Evolutionary conservation across 2,888 invertebrate genomes (phyloP), one percentile per base, ranked within the genome.

Genomic region (Tortrix viridana): DNA sequence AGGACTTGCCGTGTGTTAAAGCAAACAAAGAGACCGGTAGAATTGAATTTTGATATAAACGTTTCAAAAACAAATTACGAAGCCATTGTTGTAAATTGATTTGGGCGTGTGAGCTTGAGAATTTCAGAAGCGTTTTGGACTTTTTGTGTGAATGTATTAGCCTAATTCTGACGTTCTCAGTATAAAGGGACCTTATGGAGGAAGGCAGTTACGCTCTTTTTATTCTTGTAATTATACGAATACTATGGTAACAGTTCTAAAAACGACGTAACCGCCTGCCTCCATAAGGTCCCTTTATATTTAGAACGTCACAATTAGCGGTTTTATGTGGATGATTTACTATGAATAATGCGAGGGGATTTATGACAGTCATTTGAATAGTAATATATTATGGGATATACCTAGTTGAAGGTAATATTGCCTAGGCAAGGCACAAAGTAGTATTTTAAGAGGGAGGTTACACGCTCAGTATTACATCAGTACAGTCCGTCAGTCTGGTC

Each of bases 321-420:
- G 52, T 47, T 47, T 52, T 41, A 32, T 57, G 7, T 32, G 53
- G 43, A 63, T 58, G 47, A 53, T 22, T 47, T 32, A 22, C 26
- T 46, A 14, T 52, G 53, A 47, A 20, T 38, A 50, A 41, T 32
- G 54, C 7, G 19, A 37, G 38, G 16, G 4, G 32, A 53, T 58
- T 53, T 58, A 58, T 63, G 46, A 58, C 20, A 2, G 32, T 43
- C 12, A 63, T 63, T 63, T 48, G 52, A 63, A 63, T 63, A 62
- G 57, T 26, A 62, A 62, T 56, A n/a, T n/a, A n/a, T n/a, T n/a
- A 41, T 26, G 56, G 62, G 62, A 53, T 52, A 46, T 63, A 57
- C 57, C 62, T 38, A 46, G 52, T 37, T 46, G 59, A 52, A 62
- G 57, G 52, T 52, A 57, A 38, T 18, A 43, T 43, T 43, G n/a